Percentiles rank a stretch among this genome's conserved stretches.
phyloP scores from a whole-genome alignment of 2,888 invertebrate genomes.

The Galerucella pusilla region DNA sequence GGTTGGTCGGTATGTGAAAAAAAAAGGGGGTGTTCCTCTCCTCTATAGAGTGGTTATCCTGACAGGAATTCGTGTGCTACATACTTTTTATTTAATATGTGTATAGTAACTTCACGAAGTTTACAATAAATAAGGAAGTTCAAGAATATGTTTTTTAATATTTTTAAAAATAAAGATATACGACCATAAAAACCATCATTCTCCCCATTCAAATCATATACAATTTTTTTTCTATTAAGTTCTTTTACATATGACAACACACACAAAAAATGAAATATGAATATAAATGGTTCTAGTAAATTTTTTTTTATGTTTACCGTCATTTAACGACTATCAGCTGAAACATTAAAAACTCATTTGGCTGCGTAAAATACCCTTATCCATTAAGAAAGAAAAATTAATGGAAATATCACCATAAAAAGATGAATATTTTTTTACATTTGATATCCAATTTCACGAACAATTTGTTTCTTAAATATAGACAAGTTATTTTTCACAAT shows the following conservation, averaged over 20 bases:
- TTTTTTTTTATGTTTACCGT: not conserved
- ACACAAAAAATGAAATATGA: not conserved
- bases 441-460: not conserved
- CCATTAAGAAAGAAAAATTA: not conserved
- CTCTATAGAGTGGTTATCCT: too few relatives aligned
- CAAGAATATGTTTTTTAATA: too few relatives aligned
- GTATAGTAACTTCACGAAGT: too few relatives aligned
- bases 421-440: not conserved
- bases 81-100: too few relatives aligned
- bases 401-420: not conserved
- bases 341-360: constrained; percentile 7
- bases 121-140: too few relatives aligned
- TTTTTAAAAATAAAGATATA: too few relatives aligned
- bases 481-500: not conserved
- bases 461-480: not conserved
- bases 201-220: too few relatives aligned
- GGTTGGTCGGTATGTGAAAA: too few relatives aligned
- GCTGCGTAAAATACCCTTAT: not conserved
- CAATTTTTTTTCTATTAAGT: too few relatives aligned
- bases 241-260: not conserved
- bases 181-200: too few relatives aligned
- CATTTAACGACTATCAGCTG: not conserved
- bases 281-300: not conserved
- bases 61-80: too few relatives aligned
- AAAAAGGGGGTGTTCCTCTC: too few relatives aligned